Conservation (phyloP, 2,888 invertebrate genomes). For the Xestobium rufovillosum region DNA sequence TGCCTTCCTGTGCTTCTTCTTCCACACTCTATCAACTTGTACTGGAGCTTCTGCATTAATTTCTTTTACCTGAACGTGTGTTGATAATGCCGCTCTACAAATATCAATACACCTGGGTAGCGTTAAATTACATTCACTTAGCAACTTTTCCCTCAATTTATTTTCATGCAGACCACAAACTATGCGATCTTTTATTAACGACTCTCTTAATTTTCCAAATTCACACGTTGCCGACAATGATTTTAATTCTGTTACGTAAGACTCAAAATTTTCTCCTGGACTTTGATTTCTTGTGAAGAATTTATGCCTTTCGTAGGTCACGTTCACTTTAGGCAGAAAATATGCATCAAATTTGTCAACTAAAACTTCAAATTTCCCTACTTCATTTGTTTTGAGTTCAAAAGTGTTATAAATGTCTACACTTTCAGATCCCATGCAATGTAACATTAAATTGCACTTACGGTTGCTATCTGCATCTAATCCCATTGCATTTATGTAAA, state of each 20-base stretch:
- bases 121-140: conserved; percentile 3
- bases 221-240: conserved; percentile 5
- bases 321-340: conserved; percentile 3
- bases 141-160: background rate
- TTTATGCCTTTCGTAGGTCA: too few relatives aligned
- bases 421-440: conserved; percentile 3
- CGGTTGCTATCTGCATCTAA: background rate
- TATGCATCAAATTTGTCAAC: too few relatives aligned
- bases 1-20: too few relatives aligned
- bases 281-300: conserved; percentile 4
- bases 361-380: background rate
- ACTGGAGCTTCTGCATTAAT: too few relatives aligned
- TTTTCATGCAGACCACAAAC: conserved; percentile 1
- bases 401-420: conserved; percentile 2
- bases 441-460: conserved; percentile 2
- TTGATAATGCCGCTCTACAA: background rate
- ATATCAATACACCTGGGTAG: conserved; percentile 1
- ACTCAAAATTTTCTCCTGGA: background rate
- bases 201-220: conserved; percentile 5
- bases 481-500: background rate
- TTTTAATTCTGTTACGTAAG: conserved; percentile 5
- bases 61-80: too few relatives aligned
- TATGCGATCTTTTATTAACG: conserved; percentile 2
- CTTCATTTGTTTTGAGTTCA: background rate
- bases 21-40: too few relatives aligned